Evolutionary conservation across 92 coral and sea anemone species (phyloP), one percentile per base, ranked within the genome.

Genomic region (Heliopora coerulea): DNA sequence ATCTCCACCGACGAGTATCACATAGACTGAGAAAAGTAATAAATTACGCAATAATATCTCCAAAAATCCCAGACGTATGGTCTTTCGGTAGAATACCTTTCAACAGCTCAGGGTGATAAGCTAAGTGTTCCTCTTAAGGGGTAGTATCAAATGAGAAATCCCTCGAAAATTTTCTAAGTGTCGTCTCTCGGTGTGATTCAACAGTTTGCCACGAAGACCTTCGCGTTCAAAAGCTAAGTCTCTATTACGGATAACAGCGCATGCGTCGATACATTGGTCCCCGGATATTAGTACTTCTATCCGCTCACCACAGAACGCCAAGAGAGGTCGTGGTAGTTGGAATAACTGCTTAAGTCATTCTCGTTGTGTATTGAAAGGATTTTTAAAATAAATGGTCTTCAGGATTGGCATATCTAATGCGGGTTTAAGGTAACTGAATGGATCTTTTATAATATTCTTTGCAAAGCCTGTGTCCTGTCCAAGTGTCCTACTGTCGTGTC

Each of bases 161-260:
- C 73, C 78, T 82, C 78, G 62, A 86, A 93, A 52, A 78, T 84
- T 91, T 95, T 95, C 99, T 95, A 95, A 95, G 99, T 95, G 96
- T 75, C 97, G 91, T 63, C 82, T 80, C 54, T 27, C 19, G 40
- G 34, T 27, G 74, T 24, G 11, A 4, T 68, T 60, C 78, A 77
- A 86, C 83, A 80, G 83, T 77, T 83, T 80, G 77, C 73, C 56
- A 87, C 86, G 68, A 79, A 78, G 82, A 88, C 85, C 89, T 74
- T 84, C 83, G 88, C 81, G 34, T 49, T 33, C 74, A 80, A 80
- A 82, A 79, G 79, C 88, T 74, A 90, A 95, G 99, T 95, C 91
- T 79, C 96, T 59, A 80, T 80, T 86, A 73, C 62, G 37, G 59
- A 14, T 78, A 72, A 88, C 83, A 81, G 87, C 99, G 99, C 91